A percentile compares a stretch with the other conserved stretches of the same genome.
Evolutionary conservation across 2,888 invertebrate genomes (phyloP).

Genomic region (Parasteatoda lunata): DNA sequence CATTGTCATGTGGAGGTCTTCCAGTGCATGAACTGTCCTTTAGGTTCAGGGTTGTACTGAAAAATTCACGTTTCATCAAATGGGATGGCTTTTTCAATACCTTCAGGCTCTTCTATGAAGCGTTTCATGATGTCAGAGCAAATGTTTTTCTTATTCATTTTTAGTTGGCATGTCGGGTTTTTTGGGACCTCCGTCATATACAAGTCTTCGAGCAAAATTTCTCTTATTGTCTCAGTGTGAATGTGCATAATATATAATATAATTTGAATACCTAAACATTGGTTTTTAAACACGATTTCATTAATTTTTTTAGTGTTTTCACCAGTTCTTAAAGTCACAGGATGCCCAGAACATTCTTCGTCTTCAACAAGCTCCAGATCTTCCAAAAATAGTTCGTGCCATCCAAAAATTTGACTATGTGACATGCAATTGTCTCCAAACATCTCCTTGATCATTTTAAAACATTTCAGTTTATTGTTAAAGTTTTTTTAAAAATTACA

Average conservation of each 20-base stretch:
- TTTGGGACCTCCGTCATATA: not conserved
- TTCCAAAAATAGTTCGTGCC: not conserved
- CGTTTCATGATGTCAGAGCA: constrained; percentile 1
- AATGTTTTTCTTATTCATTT: constrained; percentile 10
- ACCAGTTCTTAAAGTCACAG: not conserved
- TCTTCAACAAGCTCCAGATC: not conserved
- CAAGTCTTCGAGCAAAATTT: not conserved
- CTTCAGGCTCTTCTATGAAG: not conserved
- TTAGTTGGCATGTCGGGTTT: not conserved
- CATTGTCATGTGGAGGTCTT: not conserved
- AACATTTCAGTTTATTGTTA: not conserved
- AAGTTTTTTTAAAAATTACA: not conserved
- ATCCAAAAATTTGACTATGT: not conserved
- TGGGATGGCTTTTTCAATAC: not conserved
- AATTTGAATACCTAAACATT: not conserved
- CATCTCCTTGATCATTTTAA: not conserved
- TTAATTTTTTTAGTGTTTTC: not conserved
- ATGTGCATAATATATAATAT: not conserved
- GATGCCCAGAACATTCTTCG: not conserved
- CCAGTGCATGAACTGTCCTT: constrained; percentile 1
- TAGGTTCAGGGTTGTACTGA: constrained; percentile 11
- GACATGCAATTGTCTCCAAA: constrained; percentile 6
- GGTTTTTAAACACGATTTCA: not conserved
- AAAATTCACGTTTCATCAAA: not conserved
- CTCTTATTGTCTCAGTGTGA: not conserved